Percentiles rank a stretch among this genome's conserved stretches.
Conservation (phyloP, 2,888 invertebrate species). For the Amiota minor region DNA sequence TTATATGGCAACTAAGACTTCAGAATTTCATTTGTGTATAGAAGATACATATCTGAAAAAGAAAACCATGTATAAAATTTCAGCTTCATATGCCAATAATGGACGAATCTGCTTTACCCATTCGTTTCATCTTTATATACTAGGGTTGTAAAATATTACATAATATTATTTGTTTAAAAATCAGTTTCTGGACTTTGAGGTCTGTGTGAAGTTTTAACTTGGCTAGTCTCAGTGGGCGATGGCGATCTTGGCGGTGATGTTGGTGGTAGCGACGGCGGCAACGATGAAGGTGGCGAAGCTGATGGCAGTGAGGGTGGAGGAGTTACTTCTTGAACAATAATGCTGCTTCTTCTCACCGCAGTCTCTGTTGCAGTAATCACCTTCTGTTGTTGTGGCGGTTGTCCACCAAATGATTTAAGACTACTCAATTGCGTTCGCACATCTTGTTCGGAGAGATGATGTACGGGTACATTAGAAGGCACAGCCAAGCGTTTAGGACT, state of each 20-base stretch:
- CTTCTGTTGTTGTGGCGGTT: background rate
- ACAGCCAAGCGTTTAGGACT: constrained; percentile 68
- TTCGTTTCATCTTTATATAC: too few species aligned
- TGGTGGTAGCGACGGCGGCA: background rate
- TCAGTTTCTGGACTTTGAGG: constrained; percentile 71
- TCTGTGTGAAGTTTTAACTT: constrained; percentile 46
- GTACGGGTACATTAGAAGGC: constrained; percentile 68
- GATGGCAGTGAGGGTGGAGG: constrained; percentile 1
- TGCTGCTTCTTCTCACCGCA: background rate
- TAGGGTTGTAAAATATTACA: too few species aligned
- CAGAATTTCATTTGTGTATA: too few species aligned
- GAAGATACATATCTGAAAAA: too few species aligned
- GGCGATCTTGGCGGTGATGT: constrained; percentile 3
- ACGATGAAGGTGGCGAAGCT: background rate
- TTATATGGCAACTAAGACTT: too few species aligned
- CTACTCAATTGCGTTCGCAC: constrained; percentile 67
- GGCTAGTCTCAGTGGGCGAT: constrained; percentile 36
- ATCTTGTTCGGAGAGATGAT: constrained; percentile 68
- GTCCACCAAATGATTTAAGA: constrained; percentile 63
- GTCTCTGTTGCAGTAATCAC: background rate
- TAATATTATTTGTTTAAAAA: constrained; percentile 52
- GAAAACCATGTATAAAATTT: too few species aligned
- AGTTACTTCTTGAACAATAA: background rate
- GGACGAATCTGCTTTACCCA: too few species aligned
- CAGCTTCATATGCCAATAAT: too few species aligned